Conservation (phyloP, 2,888 invertebrate species). For the Osmoderma eremita region DNA sequence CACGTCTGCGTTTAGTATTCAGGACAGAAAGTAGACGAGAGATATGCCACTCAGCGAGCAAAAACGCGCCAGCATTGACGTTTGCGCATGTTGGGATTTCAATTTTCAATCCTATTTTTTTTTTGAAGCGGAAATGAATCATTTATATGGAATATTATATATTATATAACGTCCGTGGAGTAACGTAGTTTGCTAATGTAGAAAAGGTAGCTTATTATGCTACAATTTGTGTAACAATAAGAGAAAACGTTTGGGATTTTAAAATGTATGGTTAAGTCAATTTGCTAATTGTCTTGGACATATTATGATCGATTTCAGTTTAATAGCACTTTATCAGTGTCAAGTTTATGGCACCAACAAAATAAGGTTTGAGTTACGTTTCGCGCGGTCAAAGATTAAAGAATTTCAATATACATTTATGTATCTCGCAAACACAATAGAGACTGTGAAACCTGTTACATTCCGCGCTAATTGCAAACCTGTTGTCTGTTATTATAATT, state of each 20-base stretch:
- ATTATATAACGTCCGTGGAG: not conserved
- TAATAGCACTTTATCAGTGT: not conserved
- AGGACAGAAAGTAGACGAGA: not conserved
- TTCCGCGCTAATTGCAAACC: too few species aligned
- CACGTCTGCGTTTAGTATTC: not conserved
- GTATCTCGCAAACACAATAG: too few species aligned
- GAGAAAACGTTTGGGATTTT: too few species aligned
- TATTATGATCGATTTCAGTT: slow-evolving; percentile 16
- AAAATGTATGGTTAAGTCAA: not conserved
- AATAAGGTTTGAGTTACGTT: too few species aligned
- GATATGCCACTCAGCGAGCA: not conserved
- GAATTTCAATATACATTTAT: too few species aligned
- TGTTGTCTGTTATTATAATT: too few species aligned
- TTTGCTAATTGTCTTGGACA: slow-evolving; percentile 10
- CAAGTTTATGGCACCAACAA: too few species aligned
- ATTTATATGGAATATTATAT: not conserved
- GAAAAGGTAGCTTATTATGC: too few species aligned
- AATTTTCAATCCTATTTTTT: not conserved
- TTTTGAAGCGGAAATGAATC: slow-evolving; percentile 8
- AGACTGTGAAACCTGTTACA: too few species aligned
- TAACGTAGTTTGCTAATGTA: too few species aligned
- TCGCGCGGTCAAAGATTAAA: too few species aligned
- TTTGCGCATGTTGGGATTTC: not conserved
- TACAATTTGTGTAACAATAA: too few species aligned
- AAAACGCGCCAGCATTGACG: not conserved